Percentiles rank a stretch among this genome's conserved stretches.
phyloP scores from a whole-genome alignment of 1,140 invertebrate species.

The Rhyacophila brunnea region DNA sequence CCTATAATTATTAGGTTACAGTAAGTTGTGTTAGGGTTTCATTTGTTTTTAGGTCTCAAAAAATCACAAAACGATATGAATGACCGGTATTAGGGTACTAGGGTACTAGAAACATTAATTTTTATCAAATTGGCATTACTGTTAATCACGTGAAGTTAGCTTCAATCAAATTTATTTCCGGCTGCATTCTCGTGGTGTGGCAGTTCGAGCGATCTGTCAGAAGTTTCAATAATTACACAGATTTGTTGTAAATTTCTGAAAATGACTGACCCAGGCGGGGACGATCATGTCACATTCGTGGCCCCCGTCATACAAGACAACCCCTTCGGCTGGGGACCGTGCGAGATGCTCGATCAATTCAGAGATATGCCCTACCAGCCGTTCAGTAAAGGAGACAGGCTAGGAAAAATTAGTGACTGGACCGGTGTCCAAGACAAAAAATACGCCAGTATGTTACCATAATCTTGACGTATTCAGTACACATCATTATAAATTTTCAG shows the following conservation, averaged over 20 bases:
- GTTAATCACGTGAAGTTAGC: background rate
- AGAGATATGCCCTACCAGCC: slow-evolving; percentile 98
- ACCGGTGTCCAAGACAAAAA: slow-evolving; percentile 95
- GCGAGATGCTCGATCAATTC: slow-evolving; percentile 90
- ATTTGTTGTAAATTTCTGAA: slow-evolving; percentile 8
- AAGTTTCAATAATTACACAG: background rate
- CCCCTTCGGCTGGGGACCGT: slow-evolving; percentile 92
- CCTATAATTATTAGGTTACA: too few relatives aligned
- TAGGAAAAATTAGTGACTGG: slow-evolving; percentile 99
- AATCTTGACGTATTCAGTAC: background rate
- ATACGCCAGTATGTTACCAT: slow-evolving; percentile 78
- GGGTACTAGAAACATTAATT: too few relatives aligned
- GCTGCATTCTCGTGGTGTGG: slow-evolving; percentile 24
- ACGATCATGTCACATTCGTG: slow-evolving; percentile 50
- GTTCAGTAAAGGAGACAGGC: slow-evolving; percentile 93
- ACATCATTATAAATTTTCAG: too few relatives aligned
- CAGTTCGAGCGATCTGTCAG: slow-evolving; percentile 19
- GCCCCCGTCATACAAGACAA: slow-evolving; percentile 84
- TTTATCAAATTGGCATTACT: too few relatives aligned
- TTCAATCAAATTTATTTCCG: slow-evolving; percentile 3
- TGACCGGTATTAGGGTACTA: too few relatives aligned
- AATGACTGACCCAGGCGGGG: slow-evolving; percentile 18
- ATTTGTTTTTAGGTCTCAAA: too few relatives aligned
- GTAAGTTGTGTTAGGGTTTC: too few relatives aligned
- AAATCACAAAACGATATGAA: too few relatives aligned